These are phyloP conservation scores for Diachrysia chrysitis DNA, from an alignment of 2,888 invertebrate genomes.

Conservation along the genomic window DNA sequence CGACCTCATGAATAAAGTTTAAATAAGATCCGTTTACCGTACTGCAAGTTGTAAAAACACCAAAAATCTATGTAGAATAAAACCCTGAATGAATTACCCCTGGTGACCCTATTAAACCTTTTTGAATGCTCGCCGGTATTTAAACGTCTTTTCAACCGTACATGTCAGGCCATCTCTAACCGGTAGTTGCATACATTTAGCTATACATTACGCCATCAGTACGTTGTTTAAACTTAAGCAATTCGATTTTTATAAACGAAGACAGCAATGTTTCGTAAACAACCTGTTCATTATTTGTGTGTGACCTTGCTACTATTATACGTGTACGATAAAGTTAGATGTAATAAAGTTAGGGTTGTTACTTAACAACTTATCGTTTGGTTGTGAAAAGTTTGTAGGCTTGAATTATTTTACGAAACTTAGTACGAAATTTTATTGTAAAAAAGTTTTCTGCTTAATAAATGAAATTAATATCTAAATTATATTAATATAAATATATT, in stretches of 20 bases:
- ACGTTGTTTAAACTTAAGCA: slow-evolving; percentile 46
- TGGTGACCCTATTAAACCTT: slow-evolving; percentile 1
- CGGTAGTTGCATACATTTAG: slow-evolving; percentile 25
- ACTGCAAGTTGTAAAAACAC: neutral
- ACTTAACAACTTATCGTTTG: slow-evolving; percentile 15
- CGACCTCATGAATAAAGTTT: neutral
- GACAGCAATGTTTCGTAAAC: slow-evolving; percentile 43
- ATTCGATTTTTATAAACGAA: slow-evolving; percentile 51
- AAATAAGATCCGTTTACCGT: neutral
- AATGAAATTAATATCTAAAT: neutral
- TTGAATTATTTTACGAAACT: slow-evolving; percentile 16
- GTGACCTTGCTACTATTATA: slow-evolving; percentile 44
- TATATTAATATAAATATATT: too few relatives aligned
- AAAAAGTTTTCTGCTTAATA: neutral
- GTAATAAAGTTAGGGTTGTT: slow-evolving; percentile 15
- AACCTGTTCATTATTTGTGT: slow-evolving; percentile 30
- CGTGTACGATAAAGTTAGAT: slow-evolving; percentile 9
- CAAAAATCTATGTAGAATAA: neutral
- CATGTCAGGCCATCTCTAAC: slow-evolving; percentile 8
- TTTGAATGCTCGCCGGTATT: neutral
- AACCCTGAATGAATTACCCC: neutral
- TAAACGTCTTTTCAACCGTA: neutral
- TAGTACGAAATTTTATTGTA: neutral
- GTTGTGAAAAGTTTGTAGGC: neutral
- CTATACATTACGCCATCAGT: slow-evolving; percentile 35